Evolutionary conservation across 2,888 invertebrate species (phyloP).

Genomic region (Megalurothrips usitatus): DNA sequence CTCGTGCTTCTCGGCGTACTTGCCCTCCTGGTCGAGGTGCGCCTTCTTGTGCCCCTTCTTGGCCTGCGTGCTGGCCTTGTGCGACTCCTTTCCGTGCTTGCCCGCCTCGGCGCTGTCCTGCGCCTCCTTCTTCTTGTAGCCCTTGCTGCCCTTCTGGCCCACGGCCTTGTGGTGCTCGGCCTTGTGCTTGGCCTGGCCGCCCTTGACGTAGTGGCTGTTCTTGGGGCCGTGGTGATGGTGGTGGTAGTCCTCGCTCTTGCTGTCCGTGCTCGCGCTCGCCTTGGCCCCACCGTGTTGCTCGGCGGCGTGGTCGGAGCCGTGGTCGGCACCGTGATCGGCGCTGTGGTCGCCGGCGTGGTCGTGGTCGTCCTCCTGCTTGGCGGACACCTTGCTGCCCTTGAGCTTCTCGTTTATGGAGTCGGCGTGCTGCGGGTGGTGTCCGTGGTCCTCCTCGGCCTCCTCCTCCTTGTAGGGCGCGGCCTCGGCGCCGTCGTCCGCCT

Average conservation of each 20-base stretch:
- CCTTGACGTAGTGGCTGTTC: constrained; percentile 42
- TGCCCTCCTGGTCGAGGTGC: constrained; percentile 53
- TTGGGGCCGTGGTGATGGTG: constrained; percentile 28
- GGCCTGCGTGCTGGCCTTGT: constrained; percentile 53
- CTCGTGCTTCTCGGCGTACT: constrained; percentile 55
- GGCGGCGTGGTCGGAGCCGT: neutral
- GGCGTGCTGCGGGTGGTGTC: neutral
- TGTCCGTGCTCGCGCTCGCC: neutral
- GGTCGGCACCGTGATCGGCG: neutral
- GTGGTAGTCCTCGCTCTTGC: constrained; percentile 18
- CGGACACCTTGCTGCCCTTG: neutral
- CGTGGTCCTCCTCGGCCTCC: constrained; percentile 6
- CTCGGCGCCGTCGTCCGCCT: neutral
- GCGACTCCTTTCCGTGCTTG: constrained; percentile 52
- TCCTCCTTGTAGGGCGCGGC: neutral
- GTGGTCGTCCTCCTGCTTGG: neutral
- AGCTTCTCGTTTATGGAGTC: neutral
- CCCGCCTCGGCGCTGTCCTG: constrained; percentile 56
- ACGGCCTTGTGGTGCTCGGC: constrained; percentile 51
- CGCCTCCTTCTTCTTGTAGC: constrained; percentile 52
- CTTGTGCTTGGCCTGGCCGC: constrained; percentile 51
- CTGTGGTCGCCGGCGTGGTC: neutral
- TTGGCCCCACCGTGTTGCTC: neutral
- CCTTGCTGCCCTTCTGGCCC: constrained; percentile 56
- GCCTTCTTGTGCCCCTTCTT: constrained; percentile 54